Percentiles rank a stretch among this genome's conserved stretches.
Conservation (phyloP, 1,140 invertebrate species). For the Uloborus diversus region DNA sequence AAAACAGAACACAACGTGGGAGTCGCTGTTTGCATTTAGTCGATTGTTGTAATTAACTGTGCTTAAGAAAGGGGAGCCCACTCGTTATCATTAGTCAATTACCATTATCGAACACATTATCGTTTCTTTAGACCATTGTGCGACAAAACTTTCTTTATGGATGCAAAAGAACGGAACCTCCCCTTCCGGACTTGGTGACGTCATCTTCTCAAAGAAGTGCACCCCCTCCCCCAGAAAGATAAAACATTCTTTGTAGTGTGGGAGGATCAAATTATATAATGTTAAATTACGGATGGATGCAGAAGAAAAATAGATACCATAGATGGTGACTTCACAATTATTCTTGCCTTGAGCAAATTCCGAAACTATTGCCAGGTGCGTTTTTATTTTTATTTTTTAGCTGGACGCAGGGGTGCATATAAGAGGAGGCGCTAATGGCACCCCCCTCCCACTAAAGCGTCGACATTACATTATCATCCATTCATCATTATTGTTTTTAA, state of each 20-base stretch:
- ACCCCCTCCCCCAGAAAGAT: not conserved
- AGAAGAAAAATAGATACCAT: no score
- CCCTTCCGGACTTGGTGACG: conserved; percentile 45
- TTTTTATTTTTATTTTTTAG: not conserved
- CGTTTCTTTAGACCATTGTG: conserved; percentile 12
- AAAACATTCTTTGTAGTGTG: not conserved
- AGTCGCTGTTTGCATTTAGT: conserved; percentile 6
- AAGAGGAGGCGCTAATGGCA: no score
- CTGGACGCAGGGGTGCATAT: no score
- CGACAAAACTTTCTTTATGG: conserved; percentile 33
- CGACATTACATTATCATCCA: no score
- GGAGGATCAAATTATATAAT: no score
- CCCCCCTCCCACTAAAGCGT: no score
- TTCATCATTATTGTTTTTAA: no score
- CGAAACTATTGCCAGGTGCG: not conserved
- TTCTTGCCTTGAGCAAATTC: not conserved
- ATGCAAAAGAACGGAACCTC: conserved; percentile 19
- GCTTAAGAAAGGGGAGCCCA: conserved; percentile 20
- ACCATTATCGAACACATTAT: conserved; percentile 50
- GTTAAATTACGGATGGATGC: no score
- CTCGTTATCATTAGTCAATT: conserved; percentile 43
- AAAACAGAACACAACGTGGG: not conserved
- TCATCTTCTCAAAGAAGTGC: conserved; percentile 19
- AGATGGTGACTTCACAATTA: not conserved
- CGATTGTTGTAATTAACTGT: conserved; percentile 16